Base-by-base conservation (phyloP, 2,113 vertebrate species). In the Motacilla alba region DNA sequence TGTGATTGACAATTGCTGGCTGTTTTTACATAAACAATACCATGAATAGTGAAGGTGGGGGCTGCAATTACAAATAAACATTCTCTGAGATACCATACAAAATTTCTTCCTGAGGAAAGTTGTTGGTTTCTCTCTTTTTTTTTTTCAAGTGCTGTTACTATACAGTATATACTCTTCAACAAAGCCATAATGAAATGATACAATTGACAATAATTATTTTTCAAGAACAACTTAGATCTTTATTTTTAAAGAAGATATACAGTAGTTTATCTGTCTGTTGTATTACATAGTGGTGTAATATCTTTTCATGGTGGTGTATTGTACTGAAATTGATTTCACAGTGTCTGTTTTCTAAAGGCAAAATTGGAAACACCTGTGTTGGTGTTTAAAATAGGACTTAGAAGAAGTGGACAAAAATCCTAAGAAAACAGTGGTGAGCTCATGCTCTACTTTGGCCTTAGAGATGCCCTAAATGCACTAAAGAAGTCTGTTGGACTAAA, bases 281-380 rank as follows among this genome's bases (percentile, higher is more conserved):
- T 69, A 73, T 79, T 80, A 59, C 31, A 19, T 15, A 35, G 75
- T 50, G 52, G 26, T 35, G 35, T 59, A 37, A 76, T 41, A 17
- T 50, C 15, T 50, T 46, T 82, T 80, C n/a, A 20, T 44, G n/a
- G 46, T 58, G 43, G 26, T 79, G 37, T 64, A 31, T 43, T 60
- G 47, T 46, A 50, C 46, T 44, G n/a, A 75, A 81, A 79, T 93
- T 69, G 26, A 81, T 96, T 96, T 96, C 58, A 81, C 77, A 44
- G 85, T 46, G 58, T 84, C 35, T 17, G 15, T 72, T 87, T 94
- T 87, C 58, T 76, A 66, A 91, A 93, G 49, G 62, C 41, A 49
- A 44, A 62, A 91, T 87, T 60, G 73, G 31, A 87, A 95, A 87
- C 82, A 94, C 90, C 70, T 76, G 84, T 30, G 81, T 68, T 68